A percentile compares a stretch with the other conserved stretches of the same genome.
These are phyloP conservation scores for Aldabrachelys gigantea DNA, from an alignment of 2,113 vertebrate genomes.

Conservation along the genomic window DNA sequence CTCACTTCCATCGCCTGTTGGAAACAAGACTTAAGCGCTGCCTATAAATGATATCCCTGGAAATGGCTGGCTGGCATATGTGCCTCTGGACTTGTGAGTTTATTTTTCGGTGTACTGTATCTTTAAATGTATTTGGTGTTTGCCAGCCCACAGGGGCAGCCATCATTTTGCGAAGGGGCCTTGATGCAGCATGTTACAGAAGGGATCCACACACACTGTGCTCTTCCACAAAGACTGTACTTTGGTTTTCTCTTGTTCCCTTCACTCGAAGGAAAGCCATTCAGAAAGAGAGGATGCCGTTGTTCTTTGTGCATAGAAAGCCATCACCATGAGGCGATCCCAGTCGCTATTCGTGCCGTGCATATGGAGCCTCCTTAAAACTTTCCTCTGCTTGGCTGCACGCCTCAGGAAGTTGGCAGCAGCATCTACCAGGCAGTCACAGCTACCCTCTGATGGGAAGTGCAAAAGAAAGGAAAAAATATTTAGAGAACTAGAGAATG, in stretches of 20 bases:
- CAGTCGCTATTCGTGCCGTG: not conserved
- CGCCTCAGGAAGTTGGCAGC: not conserved
- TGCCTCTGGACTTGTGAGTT: not conserved
- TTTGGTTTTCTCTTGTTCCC: not conserved
- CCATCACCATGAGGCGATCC: not conserved
- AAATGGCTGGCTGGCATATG: not conserved
- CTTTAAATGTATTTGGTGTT: not conserved
- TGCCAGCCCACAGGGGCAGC: not conserved
- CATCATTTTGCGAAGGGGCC: not conserved
- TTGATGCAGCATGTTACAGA: not conserved
- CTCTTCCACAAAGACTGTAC: not conserved
- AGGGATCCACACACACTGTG: not conserved
- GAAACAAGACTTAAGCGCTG: not conserved
- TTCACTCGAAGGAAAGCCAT: not conserved
- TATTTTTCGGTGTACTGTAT: not conserved
- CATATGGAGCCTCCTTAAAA: not conserved
- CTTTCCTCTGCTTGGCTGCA: not conserved
- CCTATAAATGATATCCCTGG: not conserved
- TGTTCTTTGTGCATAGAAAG: not conserved
- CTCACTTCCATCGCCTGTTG: not conserved
- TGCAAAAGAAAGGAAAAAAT: constrained; percentile 35
- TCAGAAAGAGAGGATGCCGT: too few species aligned
- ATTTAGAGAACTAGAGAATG: constrained; percentile 27
- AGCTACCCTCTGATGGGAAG: not conserved
- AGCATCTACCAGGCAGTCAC: not conserved